phyloP scores from a whole-genome alignment of 2,888 invertebrate species.

The Spatulosminthurus flaviceps region DNA sequence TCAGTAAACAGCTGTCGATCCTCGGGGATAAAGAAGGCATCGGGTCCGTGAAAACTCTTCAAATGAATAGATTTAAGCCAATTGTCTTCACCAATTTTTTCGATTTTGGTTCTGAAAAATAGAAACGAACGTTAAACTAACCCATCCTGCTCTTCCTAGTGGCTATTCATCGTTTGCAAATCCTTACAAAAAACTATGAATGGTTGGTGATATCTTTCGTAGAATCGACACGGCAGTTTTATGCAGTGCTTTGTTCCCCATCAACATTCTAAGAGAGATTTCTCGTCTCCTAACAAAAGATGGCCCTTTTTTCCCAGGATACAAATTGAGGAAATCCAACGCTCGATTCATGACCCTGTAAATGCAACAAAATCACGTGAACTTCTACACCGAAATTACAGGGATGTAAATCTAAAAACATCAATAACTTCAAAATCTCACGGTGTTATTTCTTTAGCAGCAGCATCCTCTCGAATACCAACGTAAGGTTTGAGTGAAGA shows the following conservation, averaged over 20 bases:
- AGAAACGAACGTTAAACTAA: background rate
- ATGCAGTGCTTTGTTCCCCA: slow-evolving; percentile 30
- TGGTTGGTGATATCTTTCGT: slow-evolving; percentile 30
- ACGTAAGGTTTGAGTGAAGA: slow-evolving; percentile 28
- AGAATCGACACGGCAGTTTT: slow-evolving; percentile 24
- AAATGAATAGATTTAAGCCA: slow-evolving; percentile 36
- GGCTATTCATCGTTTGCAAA: background rate
- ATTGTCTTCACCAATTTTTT: slow-evolving; percentile 34
- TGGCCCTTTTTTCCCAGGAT: background rate
- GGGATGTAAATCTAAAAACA: slow-evolving; percentile 4
- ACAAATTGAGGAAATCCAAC: slow-evolving; percentile 19
- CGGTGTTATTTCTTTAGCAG: slow-evolving; percentile 23
- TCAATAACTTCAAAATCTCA: slow-evolving; percentile 4
- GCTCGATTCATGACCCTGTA: slow-evolving; percentile 10
- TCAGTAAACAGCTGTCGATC: slow-evolving; percentile 38
- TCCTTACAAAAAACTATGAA: slow-evolving; percentile 38
- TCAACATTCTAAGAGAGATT: slow-evolving; percentile 26
- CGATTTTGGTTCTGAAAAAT: slow-evolving; percentile 31
- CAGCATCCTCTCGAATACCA: slow-evolving; percentile 29
- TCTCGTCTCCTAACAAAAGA: background rate
- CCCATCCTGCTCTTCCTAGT: too few species aligned
- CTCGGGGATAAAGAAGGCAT: slow-evolving; percentile 38
- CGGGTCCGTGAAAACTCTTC: slow-evolving; percentile 31
- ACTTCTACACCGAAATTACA: too few species aligned
- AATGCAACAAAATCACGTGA: too few species aligned